These are phyloP conservation scores for Sporophila hypoxantha DNA, from an alignment of 2,113 vertebrate species.

Conservation along the genomic window DNA sequence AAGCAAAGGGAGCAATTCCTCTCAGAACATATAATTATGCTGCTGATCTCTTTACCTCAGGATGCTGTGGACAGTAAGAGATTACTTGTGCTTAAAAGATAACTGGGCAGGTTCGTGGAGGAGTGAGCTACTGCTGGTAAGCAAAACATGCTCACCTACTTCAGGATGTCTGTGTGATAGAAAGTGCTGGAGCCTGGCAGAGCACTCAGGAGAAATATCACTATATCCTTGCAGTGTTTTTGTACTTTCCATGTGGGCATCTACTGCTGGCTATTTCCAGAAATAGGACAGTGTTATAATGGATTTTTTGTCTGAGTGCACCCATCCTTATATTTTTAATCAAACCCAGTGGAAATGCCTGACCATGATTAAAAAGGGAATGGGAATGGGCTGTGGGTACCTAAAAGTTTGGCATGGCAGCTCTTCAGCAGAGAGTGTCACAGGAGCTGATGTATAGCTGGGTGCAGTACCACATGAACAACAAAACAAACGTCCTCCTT, in stretches of 20 bases:
- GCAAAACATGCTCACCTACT: neutral
- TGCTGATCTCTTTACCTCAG: neutral
- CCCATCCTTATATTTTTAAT: neutral
- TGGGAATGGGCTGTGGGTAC: neutral
- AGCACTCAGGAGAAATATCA: neutral
- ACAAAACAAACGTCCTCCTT: constrained; percentile 28
- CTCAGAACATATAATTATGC: neutral
- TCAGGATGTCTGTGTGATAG: neutral
- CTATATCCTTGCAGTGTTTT: neutral
- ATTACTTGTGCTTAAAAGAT: neutral
- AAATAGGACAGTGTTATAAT: neutral
- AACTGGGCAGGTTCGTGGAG: neutral
- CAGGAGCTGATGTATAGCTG: neutral
- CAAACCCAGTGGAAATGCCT: neutral
- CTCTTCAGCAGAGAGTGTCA: neutral
- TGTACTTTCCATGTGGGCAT: neutral
- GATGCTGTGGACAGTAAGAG: neutral
- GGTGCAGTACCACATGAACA: neutral
- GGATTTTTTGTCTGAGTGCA: neutral
- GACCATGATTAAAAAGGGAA: neutral
- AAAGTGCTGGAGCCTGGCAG: neutral
- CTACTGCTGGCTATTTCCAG: neutral
- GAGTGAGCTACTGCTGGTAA: neutral
- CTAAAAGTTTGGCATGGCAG: neutral
- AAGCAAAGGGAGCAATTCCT: neutral